Percentiles rank a stretch among this genome's conserved stretches.
Evolutionary conservation across 2,888 invertebrate genomes (phyloP).

Genomic region (Cybosia mesomella): DNA sequence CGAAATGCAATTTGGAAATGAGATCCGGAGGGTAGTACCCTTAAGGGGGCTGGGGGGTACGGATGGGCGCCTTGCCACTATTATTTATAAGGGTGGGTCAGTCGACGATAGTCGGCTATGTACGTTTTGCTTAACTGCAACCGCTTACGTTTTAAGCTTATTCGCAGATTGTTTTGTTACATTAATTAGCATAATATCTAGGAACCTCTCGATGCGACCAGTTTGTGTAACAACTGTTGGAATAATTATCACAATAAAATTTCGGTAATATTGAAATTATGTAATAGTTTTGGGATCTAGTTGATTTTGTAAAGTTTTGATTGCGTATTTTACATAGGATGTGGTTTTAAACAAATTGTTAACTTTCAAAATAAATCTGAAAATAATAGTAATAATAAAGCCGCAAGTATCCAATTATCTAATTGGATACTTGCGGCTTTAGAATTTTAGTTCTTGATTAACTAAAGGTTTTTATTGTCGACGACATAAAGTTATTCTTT

Average conservation of each 20-base stretch:
- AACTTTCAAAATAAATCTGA: neutral
- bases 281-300: neutral
- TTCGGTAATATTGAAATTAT: conserved; percentile 13
- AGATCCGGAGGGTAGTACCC: conserved; percentile 81
- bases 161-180: conserved; percentile 76
- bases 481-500: too few relatives aligned
- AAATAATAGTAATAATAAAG: too few relatives aligned
- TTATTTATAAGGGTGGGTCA: conserved; percentile 87
- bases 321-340: neutral
- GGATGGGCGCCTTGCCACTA: conserved; percentile 81
- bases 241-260: conserved; percentile 33
- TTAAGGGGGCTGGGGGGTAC: conserved; percentile 73
- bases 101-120: conserved; percentile 74
- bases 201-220: conserved; percentile 32
- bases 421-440: too few relatives aligned
- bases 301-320: neutral
- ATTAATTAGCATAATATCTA: conserved; percentile 70
- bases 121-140: conserved; percentile 63
- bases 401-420: too few relatives aligned
- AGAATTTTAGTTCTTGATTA: too few relatives aligned
- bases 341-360: neutral
- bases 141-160: conserved; percentile 70
- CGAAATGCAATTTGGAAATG: conserved; percentile 86
- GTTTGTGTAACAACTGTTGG: conserved; percentile 49
- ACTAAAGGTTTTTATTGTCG: too few relatives aligned